Base-by-base conservation (phyloP, 2,797 vertebrate species). In the Pelochelys cantorii region DNA sequence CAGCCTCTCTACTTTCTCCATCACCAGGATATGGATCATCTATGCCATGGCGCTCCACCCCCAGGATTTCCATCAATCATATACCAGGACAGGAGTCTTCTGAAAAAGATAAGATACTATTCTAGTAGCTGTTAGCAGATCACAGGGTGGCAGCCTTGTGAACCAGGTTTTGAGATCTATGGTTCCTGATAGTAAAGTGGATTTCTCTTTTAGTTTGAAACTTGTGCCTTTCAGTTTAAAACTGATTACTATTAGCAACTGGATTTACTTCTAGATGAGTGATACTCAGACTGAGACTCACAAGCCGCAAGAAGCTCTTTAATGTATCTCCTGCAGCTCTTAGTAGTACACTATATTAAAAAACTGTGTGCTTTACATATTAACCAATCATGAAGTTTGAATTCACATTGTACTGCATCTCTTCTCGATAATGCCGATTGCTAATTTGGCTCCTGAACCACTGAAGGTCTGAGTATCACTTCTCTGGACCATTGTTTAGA, bases 181-280 rank as follows among this genome's bases (percentile, higher is more conserved):
- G n/a, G n/a, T 71, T 18, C 11, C 9, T 71, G 34, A 71, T 10
- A 37, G n/a, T 37, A 11, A 79, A 89, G 87, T 18, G 0, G 23
- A 65, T 85, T 11, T 54, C 71, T 81, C 86, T 87, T 91, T 56
- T 37, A 83, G 15, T 74, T 88, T 84, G 48, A 86, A 77, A 65
- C 89, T 12, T 79, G 42, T 34, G 77, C 37, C 71, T 8, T 83
- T 96, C 29, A 2, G 31, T 65, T 65, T n/a, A 65, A 65, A 65
- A 15, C 92, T 84, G 81, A 5, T 91, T 93, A 8, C 78, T 74
- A 80, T 83, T 54, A 90, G 3, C 20, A 81, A 54, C 75, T 80
- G 65, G 60, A 86, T 92, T 95, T 90, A 60, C 81, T 81, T 68
- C 68, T 85, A 84, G 34, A 71, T 34, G n/a, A 34, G 18, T 22